Evolutionary conservation across 2,888 invertebrate species (phyloP).

Genomic region (Drosophila kuntzei): DNA sequence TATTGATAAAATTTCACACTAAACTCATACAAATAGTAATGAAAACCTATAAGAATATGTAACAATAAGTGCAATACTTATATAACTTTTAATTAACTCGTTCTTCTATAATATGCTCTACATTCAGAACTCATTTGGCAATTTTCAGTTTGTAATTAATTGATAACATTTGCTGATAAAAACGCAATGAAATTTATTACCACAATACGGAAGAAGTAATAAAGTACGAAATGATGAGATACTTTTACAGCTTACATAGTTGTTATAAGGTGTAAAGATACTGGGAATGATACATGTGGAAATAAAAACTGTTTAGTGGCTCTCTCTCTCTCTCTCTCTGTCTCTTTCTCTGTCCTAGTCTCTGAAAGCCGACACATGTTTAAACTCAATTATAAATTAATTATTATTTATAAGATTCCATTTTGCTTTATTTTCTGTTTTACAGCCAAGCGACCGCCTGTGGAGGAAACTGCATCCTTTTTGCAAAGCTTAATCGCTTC

Average conservation of each 20-base stretch:
- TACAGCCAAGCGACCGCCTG: conserved; percentile 97
- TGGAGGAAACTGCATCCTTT: conserved; percentile 98
- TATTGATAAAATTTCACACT: too few species aligned
- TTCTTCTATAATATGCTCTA: background rate
- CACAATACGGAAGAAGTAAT: conserved; percentile 1
- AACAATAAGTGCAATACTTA: too few species aligned
- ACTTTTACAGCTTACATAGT: background rate
- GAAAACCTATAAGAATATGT: background rate
- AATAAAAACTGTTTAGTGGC: background rate
- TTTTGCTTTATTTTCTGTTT: conserved; percentile 49
- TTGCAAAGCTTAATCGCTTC: conserved; percentile 96
- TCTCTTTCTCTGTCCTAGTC: too few species aligned
- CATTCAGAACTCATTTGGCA: background rate
- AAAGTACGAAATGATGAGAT: background rate
- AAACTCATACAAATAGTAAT: too few species aligned
- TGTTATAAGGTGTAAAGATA: background rate
- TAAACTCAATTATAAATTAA: conserved; percentile 27
- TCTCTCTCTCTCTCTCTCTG: too few species aligned
- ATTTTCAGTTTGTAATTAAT: conserved; percentile 4
- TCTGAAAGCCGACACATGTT: background rate
- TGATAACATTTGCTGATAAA: conserved; percentile 10
- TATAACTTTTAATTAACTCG: too few species aligned
- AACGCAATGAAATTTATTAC: conserved; percentile 9
- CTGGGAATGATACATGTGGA: background rate
- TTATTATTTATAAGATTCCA: conserved; percentile 24